Base-by-base conservation (phyloP, 2,113 vertebrate species). In the Smithornis capensis region DNA sequence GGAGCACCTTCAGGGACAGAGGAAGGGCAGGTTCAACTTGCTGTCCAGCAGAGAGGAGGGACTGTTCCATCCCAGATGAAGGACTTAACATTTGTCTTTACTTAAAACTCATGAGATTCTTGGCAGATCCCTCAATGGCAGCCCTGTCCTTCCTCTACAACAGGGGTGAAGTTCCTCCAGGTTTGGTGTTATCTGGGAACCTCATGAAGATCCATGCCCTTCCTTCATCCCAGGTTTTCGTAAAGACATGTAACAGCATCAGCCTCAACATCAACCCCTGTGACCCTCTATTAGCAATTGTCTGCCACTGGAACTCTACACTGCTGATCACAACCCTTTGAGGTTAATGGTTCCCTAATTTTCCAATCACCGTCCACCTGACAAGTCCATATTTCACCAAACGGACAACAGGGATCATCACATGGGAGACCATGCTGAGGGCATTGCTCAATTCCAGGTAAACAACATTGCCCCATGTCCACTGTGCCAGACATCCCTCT, bases 381-480 rank as follows among this genome's bases (percentile, higher is more conserved):
- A 57, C 6, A 3, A 67, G 50, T n/a, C 25, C 0, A 0, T 55
- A 81, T 52, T 74, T 78, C 9, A 21, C 22, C 64, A 55, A 6
- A 4, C 10, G 38, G 42, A 38, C 29, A 47, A 31, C 11, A 73
- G 25, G 28, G 42, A 60, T 40, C 73, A 40, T 37, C 73, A 40
- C 23, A 33, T 0, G 1, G 37, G n/a, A 78, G 47, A 74, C 35
- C 22, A 63, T 0, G 6, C 27, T 68, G 38, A 7, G 1, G 23
- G 38, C 42, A 35, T 18, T 78, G 37, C 63, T 77, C 4, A 90
- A 49, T n/a, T 62, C 57, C 84, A 60, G 23, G 33, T 44, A 78
- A 79, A 81, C 60, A 79, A n/a, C 33, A 63, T 6, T 1, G 0
- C 7, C 27, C 52, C 11, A 6, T 2, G 7, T 10, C 25, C 49